Evolutionary conservation across 2,888 invertebrate species (phyloP).

Genomic region (Eugnorisma glareosa): DNA sequence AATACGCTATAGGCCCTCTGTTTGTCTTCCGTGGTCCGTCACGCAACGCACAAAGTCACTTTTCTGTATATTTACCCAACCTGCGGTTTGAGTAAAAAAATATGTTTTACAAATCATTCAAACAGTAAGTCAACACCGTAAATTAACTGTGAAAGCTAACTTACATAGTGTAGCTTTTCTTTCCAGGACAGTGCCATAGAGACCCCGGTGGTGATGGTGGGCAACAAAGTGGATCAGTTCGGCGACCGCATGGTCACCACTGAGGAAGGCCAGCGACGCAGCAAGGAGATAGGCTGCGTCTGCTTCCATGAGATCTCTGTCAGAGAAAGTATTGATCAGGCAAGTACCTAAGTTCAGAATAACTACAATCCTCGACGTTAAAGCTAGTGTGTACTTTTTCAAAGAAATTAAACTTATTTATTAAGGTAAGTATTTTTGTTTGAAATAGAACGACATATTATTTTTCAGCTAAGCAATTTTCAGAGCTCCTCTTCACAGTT

Average conservation of each 20-base stretch:
- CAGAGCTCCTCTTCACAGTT: not conserved
- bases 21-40: not conserved
- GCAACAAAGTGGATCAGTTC: slow-evolving; percentile 94
- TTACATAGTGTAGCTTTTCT: not conserved
- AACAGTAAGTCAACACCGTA: not conserved
- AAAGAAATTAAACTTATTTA: not conserved
- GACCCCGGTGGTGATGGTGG: slow-evolving; percentile 95
- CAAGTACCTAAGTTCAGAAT: slow-evolving; percentile 68
- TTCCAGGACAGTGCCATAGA: slow-evolving; percentile 92
- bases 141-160: not conserved
- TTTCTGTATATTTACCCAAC: not conserved
- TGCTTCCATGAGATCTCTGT: slow-evolving; percentile 97
- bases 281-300: slow-evolving; percentile 94
- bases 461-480: too few species aligned
- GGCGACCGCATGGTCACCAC: slow-evolving; percentile 95
- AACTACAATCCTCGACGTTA: not conserved
- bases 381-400: not conserved
- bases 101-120: not conserved
- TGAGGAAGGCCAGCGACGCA: slow-evolving; percentile 94
- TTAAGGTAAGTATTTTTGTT: not conserved
- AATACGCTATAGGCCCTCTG: not conserved
- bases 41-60: not conserved
- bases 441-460: not conserved
- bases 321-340: slow-evolving; percentile 95
- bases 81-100: not conserved